These are phyloP conservation scores for Apostichopus japonicus DNA, from an alignment of 35 echinoderm and acorn worm species.

Conservation along the genomic window DNA sequence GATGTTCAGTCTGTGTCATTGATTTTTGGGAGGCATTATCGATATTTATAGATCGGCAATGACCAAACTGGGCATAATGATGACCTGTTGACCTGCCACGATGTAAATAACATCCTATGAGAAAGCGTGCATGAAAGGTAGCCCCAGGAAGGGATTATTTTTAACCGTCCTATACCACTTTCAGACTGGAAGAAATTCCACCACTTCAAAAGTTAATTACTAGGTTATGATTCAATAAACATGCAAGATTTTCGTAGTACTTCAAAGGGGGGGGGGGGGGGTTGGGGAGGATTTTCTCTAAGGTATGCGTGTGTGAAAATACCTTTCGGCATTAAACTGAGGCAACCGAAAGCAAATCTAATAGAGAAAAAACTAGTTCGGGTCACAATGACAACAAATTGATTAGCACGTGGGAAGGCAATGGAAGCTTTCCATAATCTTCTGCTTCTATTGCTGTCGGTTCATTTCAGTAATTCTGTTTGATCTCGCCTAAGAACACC, in stretches of 20 bases:
- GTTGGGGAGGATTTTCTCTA: not conserved
- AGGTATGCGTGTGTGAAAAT: not conserved
- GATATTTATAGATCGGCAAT: too few species aligned
- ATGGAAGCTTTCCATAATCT: not conserved
- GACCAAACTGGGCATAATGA: too few species aligned
- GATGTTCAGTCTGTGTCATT: too few species aligned
- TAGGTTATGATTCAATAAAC: not conserved
- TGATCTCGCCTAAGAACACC: not conserved
- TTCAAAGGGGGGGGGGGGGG: not conserved
- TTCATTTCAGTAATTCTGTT: not conserved
- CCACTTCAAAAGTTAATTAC: not conserved
- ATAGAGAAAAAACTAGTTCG: not conserved
- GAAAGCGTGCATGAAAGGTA: too few species aligned
- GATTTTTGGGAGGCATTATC: too few species aligned
- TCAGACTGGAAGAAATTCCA: not conserved
- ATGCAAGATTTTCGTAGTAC: not conserved
- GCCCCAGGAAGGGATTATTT: too few species aligned
- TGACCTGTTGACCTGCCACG: too few species aligned
- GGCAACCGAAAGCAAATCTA: not conserved
- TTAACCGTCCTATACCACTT: too few species aligned
- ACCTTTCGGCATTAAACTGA: not conserved
- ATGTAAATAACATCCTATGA: too few species aligned
- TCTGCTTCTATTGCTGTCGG: not conserved
- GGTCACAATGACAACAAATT: not conserved
- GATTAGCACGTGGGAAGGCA: not conserved